Evolutionary conservation across 2,113 vertebrate genomes (phyloP).

Genomic region (Meles meles): DNA sequence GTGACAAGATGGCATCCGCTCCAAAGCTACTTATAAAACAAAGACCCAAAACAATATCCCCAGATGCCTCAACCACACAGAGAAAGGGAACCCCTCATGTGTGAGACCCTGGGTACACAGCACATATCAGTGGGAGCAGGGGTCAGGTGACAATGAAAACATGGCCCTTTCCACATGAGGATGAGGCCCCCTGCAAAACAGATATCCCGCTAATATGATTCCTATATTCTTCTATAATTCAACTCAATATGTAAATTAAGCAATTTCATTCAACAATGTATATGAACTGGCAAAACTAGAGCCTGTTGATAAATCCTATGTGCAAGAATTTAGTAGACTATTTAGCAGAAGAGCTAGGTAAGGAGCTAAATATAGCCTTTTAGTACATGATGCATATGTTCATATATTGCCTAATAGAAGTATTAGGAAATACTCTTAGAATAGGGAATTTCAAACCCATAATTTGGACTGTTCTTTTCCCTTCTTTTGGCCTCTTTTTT

Average conservation of each 20-base stretch:
- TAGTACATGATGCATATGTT: conserved; percentile 33
- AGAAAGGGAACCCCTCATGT: fast-evolving
- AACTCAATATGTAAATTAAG: neutral
- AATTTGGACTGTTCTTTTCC: neutral
- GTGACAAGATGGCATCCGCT: no score
- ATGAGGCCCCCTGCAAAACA: neutral
- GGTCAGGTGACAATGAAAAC: neutral
- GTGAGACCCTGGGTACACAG: fast-evolving
- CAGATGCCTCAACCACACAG: fast-evolving
- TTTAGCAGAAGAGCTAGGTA: neutral
- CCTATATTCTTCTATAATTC: neutral
- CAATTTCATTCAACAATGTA: neutral
- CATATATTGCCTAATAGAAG: neutral
- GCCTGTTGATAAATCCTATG: neutral
- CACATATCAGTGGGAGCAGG: fast-evolving
- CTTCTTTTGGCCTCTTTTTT: neutral
- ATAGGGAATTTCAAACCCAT: neutral
- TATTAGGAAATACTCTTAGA: neutral
- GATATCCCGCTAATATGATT: neutral
- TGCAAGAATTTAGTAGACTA: neutral
- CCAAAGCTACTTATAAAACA: neutral
- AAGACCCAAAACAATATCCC: neutral
- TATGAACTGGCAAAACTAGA: neutral
- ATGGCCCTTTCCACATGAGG: neutral
- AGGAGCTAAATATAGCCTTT: neutral